Evolutionary conservation across 2,113 vertebrate genomes (phyloP).

Genomic region (Nipponia nippon): DNA sequence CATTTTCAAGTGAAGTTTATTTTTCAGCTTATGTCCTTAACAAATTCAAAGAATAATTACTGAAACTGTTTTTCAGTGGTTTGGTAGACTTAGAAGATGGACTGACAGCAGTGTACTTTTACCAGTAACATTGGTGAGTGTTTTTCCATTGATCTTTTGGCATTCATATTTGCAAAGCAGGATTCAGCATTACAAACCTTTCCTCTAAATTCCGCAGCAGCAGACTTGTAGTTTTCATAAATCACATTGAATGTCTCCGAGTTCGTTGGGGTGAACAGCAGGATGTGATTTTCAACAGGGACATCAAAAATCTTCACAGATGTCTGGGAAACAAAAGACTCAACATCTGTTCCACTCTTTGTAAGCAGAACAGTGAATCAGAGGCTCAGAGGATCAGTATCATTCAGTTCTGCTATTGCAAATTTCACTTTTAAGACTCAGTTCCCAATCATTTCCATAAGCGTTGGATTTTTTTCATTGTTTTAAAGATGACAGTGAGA

Average conservation of each 20-base stretch:
- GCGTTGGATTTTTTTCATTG: background rate
- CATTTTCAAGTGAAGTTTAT: background rate
- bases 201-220: slow-evolving; percentile 79
- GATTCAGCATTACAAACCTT: slow-evolving; percentile 74
- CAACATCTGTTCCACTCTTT: slow-evolving; percentile 26
- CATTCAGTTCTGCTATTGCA: background rate
- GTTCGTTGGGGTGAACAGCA: slow-evolving; percentile 84
- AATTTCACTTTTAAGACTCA: background rate
- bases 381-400: background rate
- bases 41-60: background rate
- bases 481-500: background rate
- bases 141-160: background rate
- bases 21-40: background rate
- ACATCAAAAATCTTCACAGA: slow-evolving; percentile 83
- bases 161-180: background rate
- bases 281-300: slow-evolving; percentile 81
- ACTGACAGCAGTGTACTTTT: background rate
- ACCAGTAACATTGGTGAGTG: background rate
- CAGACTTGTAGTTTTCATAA: slow-evolving; percentile 71
- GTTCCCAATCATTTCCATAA: background rate
- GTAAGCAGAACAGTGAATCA: slow-evolving; percentile 28
- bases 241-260: slow-evolving; percentile 64
- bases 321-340: slow-evolving; percentile 74
- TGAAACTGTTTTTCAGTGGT: background rate
- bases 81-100: background rate